Conservation (phyloP, 37 sponge, comb jelly and placozoan genomes). For the Halichondria panicea region DNA sequence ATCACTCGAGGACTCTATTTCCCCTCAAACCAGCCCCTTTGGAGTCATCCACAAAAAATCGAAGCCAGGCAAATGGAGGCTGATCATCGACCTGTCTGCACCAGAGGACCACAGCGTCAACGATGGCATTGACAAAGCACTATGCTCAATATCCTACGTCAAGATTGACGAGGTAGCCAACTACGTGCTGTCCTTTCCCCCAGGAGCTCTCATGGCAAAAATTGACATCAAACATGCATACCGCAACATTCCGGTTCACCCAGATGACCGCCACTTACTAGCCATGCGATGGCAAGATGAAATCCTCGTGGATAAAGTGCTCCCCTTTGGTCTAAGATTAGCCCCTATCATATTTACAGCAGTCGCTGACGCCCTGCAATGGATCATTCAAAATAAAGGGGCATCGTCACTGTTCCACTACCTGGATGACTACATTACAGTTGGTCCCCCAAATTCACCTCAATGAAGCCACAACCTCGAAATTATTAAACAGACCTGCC, state of each 20-base stretch:
- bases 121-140: slow-evolving; percentile 14
- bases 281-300: slow-evolving; percentile 7
- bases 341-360: too few species aligned
- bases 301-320: too few species aligned
- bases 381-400: too few species aligned
- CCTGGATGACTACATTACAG: too few species aligned
- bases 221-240: neutral
- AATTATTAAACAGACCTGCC: too few species aligned
- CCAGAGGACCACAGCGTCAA: slow-evolving; percentile 6
- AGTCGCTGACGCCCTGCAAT: too few species aligned
- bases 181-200: neutral
- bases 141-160: neutral
- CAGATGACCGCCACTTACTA: neutral
- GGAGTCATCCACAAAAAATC: slow-evolving; percentile 33
- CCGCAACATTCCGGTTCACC: slow-evolving; percentile 9
- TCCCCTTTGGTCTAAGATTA: too few species aligned
- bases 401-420: too few species aligned
- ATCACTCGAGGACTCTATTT: too few species aligned
- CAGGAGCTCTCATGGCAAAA: slow-evolving; percentile 11
- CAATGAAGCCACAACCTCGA: too few species aligned
- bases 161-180: slow-evolving; percentile 1
- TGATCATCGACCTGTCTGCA: slow-evolving; percentile 4
- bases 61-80: slow-evolving; percentile 22
- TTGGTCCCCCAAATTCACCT: too few species aligned
- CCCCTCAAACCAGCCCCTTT: slow-evolving; percentile 22